phyloP scores from a whole-genome alignment of 2,797 vertebrate species.

The Melanotaenia trifasciata region DNA sequence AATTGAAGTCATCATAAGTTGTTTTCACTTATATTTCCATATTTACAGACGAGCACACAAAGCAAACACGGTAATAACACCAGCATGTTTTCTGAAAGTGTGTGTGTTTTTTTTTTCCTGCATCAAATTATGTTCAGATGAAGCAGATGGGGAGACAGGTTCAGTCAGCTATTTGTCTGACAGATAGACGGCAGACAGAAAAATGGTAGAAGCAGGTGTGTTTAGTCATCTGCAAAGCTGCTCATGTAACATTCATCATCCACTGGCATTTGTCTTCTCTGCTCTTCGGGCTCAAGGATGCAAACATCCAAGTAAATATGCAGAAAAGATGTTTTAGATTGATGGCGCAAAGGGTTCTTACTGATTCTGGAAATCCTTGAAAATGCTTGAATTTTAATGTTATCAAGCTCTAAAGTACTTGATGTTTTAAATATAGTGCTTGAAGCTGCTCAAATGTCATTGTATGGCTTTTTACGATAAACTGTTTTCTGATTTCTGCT shows the following conservation, averaged over 20 bases:
- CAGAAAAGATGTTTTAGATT: not conserved
- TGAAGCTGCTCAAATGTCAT: no score
- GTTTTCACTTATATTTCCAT: not conserved
- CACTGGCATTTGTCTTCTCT: conserved; percentile 36
- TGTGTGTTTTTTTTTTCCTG: no score
- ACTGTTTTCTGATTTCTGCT: no score
- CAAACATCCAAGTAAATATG: not conserved
- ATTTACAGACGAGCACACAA: not conserved
- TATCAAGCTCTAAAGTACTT: no score
- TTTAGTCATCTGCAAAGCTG: conserved; percentile 41
- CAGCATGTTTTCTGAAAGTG: not conserved
- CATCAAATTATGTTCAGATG: not conserved
- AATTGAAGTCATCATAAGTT: no score
- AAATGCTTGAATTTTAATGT: no score
- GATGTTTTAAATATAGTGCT: no score
- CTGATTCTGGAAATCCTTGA: not conserved
- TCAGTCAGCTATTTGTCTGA: conserved; percentile 2
- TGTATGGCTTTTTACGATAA: no score
- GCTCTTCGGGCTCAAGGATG: conserved; percentile 15
- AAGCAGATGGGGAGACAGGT: not conserved
- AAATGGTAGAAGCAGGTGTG: conserved; percentile 40
- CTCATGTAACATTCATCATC: conserved; percentile 46
- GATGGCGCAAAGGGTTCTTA: not conserved
- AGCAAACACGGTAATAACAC: not conserved
- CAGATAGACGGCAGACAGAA: not conserved